phyloP scores from a whole-genome alignment of 2,888 invertebrate species.

The Temnothorax unifasciatus region DNA sequence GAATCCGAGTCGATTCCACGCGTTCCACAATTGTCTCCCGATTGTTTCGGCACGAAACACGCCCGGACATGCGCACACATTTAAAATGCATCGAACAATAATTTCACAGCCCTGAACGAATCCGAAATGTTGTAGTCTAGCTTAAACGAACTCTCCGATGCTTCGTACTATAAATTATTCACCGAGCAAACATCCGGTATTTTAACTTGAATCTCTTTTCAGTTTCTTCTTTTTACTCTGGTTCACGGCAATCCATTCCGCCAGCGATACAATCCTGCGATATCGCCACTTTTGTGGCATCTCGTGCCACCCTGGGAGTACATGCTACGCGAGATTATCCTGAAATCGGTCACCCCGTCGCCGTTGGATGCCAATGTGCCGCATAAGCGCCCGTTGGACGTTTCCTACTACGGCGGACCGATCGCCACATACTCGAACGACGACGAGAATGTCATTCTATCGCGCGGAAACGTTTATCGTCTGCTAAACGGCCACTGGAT shows the following conservation, averaged over 20 bases:
- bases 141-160: background rate
- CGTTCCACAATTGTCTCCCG: background rate
- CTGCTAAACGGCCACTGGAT: slow-evolving; percentile 76
- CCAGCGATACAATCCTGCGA: slow-evolving; percentile 17
- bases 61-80: background rate
- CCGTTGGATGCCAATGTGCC: slow-evolving; percentile 71
- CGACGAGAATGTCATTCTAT: slow-evolving; percentile 67
- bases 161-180: background rate
- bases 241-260: background rate
- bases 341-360: slow-evolving; percentile 78
- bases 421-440: slow-evolving; percentile 58
- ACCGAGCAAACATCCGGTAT: background rate
- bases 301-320: slow-evolving; percentile 74
- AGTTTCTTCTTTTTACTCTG: slow-evolving; percentile 58
- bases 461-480: slow-evolving; percentile 78
- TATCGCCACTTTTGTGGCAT: slow-evolving; percentile 27
- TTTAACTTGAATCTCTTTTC: slow-evolving; percentile 7
- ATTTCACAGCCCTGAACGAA: slow-evolving; percentile 7
- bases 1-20: background rate
- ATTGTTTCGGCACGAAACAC: background rate
- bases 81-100: slow-evolving; percentile 40
- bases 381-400: slow-evolving; percentile 76
- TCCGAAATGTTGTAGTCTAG: background rate
- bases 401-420: slow-evolving; percentile 78
- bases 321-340: slow-evolving; percentile 79